These are phyloP conservation scores for Steromphala cineraria DNA, from an alignment of 2,888 invertebrate species.

Conservation along the genomic window DNA sequence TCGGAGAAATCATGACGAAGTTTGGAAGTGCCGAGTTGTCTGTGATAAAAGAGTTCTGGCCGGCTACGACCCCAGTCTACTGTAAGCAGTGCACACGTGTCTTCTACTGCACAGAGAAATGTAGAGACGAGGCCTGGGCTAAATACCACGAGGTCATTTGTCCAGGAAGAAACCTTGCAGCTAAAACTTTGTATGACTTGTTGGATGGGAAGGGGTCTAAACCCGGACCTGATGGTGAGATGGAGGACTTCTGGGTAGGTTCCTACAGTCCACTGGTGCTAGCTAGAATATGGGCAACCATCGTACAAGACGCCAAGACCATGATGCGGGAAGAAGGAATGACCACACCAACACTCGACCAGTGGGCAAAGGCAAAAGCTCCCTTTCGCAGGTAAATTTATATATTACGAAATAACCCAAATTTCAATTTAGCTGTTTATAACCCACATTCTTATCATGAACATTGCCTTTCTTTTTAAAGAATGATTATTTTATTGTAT, in stretches of 20 bases:
- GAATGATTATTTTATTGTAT: too few relatives aligned
- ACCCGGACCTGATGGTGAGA: slow-evolving; percentile 42
- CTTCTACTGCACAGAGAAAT: slow-evolving; percentile 79
- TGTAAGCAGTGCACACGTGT: slow-evolving; percentile 58
- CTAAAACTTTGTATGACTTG: slow-evolving; percentile 53
- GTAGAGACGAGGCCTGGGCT: slow-evolving; percentile 81
- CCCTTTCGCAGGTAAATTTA: slow-evolving; percentile 60
- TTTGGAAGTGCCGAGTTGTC: slow-evolving; percentile 40
- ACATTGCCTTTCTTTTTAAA: too few relatives aligned
- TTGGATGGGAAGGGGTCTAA: slow-evolving; percentile 53
- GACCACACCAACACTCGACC: slow-evolving; percentile 49
- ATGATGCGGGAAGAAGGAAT: slow-evolving; percentile 50
- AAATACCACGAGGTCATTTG: slow-evolving; percentile 88
- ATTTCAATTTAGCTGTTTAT: not conserved
- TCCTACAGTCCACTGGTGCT: slow-evolving; percentile 63
- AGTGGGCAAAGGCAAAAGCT: slow-evolving; percentile 66
- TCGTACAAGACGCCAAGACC: slow-evolving; percentile 54
- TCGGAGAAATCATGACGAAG: slow-evolving; percentile 44
- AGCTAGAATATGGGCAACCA: slow-evolving; percentile 63
- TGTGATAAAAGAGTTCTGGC: slow-evolving; percentile 59
- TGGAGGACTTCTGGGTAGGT: slow-evolving; percentile 56
- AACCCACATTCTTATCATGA: too few relatives aligned
- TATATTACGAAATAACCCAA: not conserved
- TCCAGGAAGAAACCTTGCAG: slow-evolving; percentile 59
- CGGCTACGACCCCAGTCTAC: slow-evolving; percentile 46